Base-by-base conservation (phyloP, 2,113 vertebrate species). In the Callaeas wilsoni region DNA sequence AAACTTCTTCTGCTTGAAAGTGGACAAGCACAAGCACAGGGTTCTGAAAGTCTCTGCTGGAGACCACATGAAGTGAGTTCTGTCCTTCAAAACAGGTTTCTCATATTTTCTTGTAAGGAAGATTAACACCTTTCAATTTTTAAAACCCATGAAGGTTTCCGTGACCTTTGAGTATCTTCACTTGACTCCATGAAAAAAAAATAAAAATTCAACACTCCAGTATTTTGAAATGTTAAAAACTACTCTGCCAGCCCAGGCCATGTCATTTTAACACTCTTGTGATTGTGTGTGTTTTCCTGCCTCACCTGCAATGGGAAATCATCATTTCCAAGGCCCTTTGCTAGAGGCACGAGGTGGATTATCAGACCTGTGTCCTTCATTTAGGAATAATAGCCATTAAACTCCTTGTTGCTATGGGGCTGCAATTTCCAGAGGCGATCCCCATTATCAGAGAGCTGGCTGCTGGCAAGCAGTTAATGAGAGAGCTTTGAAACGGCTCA, bases 371-470 rank as follows among this genome's bases (percentile, higher is more conserved):
- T 56, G 86, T 92, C 81, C 88, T 67, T 93, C 74, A 3, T 89
- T 94, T 75, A 93, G 86, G 46, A 84, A 84, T 93, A 96, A 95
- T 55, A 64, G 70, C 94, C 88, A 89, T 84, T 93, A 95, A 94
- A 95, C 62, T 87, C 89, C 93, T 90, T 95, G 97, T 96, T 97
- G 94, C 97, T 52, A 96, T 95, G 95, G 94, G 97, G 88, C 93
- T 93, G 90, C 81, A 79, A 70, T 81, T 94, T 95, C 92, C 94
- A 87, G 90, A 84, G 94, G 94, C 7, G 9, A 97, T 75, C 67
- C 70, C 93, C 94, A 90, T 96, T 87, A 89, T 83, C 13, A 41
- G 80, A 46, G 78, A 63, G 27, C 84, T 53, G 93, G 88, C 90
- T 96, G 94, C 93, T 84, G 75, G 90, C 92, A 71, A 90, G 94